phyloP scores from a whole-genome alignment of 2,797 vertebrate genomes.

The Melanotaenia pygmaea region DNA sequence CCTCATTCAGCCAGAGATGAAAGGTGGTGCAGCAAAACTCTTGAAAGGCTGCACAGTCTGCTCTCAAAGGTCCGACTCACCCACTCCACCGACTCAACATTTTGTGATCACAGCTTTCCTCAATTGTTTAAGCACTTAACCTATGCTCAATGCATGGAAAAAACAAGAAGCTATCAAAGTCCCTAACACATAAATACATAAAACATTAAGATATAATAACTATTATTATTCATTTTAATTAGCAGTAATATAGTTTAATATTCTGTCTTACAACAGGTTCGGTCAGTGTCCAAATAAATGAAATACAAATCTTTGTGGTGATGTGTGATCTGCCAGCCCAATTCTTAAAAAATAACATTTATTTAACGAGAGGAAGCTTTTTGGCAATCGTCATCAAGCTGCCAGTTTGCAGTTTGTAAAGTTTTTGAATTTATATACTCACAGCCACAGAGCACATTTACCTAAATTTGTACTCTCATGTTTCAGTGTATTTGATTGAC shows the following conservation, averaged over 20 bases:
- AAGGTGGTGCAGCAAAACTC: constrained; percentile 62
- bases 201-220: background rate
- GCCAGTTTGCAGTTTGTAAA: constrained; percentile 9
- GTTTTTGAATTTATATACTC: constrained; percentile 24
- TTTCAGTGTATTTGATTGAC: constrained; percentile 47
- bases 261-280: constrained; percentile 55
- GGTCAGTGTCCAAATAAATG: constrained; percentile 39
- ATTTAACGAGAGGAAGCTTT: constrained; percentile 29
- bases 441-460: background rate
- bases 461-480: constrained; percentile 28
- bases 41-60: constrained; percentile 55
- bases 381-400: constrained; percentile 25
- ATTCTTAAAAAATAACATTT: constrained; percentile 34
- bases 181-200: background rate
- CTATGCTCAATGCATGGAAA: background rate
- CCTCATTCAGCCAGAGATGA: constrained; percentile 72
- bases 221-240: background rate
- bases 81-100: constrained; percentile 48
- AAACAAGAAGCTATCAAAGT: constrained; percentile 24
- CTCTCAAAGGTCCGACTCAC: constrained; percentile 56
- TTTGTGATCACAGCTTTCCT: constrained; percentile 71
- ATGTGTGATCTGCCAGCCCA: constrained; percentile 14
- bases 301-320: constrained; percentile 10
- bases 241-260: background rate
- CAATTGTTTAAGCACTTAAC: constrained; percentile 68